Percentiles rank a stretch among this genome's conserved stretches.
phyloP scores from a whole-genome alignment of 2,113 vertebrate genomes.

The Enhydra lutris region DNA sequence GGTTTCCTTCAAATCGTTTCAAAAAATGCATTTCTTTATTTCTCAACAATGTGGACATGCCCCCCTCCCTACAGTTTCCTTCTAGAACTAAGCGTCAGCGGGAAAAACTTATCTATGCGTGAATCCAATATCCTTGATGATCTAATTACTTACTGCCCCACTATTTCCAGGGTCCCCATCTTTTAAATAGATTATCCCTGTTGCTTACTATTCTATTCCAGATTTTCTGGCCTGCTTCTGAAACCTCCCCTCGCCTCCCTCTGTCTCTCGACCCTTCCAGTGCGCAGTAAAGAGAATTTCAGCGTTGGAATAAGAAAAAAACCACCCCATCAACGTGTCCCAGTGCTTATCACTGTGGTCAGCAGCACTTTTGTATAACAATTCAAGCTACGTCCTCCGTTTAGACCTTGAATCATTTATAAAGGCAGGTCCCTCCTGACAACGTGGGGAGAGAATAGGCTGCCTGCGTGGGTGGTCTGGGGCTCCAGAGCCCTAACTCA shows the following conservation, averaged over 20 bases:
- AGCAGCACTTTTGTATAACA: conserved; percentile 49
- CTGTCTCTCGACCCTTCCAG: neutral
- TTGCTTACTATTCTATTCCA: neutral
- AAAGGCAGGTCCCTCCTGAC: conserved; percentile 61
- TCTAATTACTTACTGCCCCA: neutral
- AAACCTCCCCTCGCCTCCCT: neutral
- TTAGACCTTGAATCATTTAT: conserved; percentile 59
- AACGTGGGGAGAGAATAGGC: conserved; percentile 49
- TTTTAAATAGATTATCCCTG: neutral
- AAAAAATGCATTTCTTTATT: neutral
- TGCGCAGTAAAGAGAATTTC: conserved; percentile 41
- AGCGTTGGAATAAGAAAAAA: conserved; percentile 27
- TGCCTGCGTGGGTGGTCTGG: conserved; percentile 24
- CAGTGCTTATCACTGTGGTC: conserved; percentile 51
- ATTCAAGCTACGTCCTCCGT: conserved; percentile 54
- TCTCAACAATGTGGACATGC: neutral
- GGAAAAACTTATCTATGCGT: neutral
- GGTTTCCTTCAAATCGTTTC: neutral
- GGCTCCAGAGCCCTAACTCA: neutral
- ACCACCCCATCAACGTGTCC: conserved; percentile 8
- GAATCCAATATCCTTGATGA: neutral
- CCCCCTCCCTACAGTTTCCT: neutral
- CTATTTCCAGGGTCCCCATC: neutral
- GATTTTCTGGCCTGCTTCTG: neutral
- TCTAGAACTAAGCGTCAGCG: neutral